Evolutionary conservation across 2,888 invertebrate species (phyloP), one percentile per base, ranked within the genome.

Genomic region (Luffia ferchaultella): DNA sequence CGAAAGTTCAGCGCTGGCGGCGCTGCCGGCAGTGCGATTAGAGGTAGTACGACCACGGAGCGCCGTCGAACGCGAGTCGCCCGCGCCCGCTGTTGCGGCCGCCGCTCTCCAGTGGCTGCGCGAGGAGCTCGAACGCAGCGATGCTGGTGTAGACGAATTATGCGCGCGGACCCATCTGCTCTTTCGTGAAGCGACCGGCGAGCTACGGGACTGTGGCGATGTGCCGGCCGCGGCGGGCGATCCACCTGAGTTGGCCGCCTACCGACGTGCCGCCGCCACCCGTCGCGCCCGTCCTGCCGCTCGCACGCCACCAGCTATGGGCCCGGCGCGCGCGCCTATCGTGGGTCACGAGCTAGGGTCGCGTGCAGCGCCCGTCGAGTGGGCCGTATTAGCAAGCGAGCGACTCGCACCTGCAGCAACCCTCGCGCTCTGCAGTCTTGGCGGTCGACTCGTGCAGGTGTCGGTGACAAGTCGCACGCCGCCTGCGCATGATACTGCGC

Each of bases 121-220:
- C 5, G 73, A 62, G 68, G 83, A 68, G 20, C 42, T 48, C 40
- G 19, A 53, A 46, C 54, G 58, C 20, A 59, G 60, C 50, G 50
- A n/a, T 30, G 42, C 3, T 1, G 57, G 70, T 66, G 54, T 77
- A 54, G 71, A 64, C 51, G 75, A 82, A 58, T 65, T 88, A 54
- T 78, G 80, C 50, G 87, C 90, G 62, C 91, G 92, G 80, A 87
- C 89, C 17, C 91, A 92, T 68, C 86, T 93, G 74, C 76, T 93
- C 63, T 93, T 90, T 73, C 85, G 93, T 62, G 91, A 92, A 58
- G 80, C 87, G 54, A 90, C 89, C 67, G 93, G 93, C 67, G 88
- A 88, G 41, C 83, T 94, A 58, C 91, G 92, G 60, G 93, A 94
- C 79, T 93, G 93, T 76, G 87, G 89, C 54, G 91, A 92, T 64